Percentiles rank a stretch among this genome's conserved stretches.
Evolutionary conservation across 2,888 invertebrate genomes (phyloP).

Genomic region (Andrena hattorfiana): DNA sequence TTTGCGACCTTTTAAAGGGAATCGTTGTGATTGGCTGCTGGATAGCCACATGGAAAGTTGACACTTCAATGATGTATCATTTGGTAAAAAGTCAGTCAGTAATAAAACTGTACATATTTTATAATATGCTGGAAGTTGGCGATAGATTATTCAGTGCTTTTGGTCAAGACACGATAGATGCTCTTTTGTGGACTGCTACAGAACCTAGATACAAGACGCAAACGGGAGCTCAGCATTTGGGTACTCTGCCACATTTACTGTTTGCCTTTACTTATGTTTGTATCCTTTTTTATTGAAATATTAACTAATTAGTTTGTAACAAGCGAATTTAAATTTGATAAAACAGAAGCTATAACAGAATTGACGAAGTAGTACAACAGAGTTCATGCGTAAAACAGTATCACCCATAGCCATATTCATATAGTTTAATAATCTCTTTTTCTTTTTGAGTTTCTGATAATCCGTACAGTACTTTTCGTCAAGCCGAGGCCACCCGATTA

Average conservation of each 20-base stretch:
- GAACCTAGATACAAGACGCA: conserved; percentile 92
- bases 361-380: no score
- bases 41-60: conserved; percentile 95
- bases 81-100: conserved; percentile 98
- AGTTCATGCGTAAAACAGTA: no score
- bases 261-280: conserved; percentile 97
- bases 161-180: conserved; percentile 99
- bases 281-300: conserved; percentile 89
- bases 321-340: neutral
- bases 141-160: conserved; percentile 98
- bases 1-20: conserved; percentile 98
- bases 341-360: neutral
- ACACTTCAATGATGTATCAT: conserved; percentile 99
- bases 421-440: no score
- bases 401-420: no score
- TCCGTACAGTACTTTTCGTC: no score
- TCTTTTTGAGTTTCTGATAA: no score
- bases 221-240: conserved; percentile 89
- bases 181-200: conserved; percentile 99
- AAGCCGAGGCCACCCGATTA: no score
- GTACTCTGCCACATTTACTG: conserved; percentile 95
- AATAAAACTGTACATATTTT: conserved; percentile 99
- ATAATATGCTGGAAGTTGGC: conserved; percentile 99
- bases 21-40: conserved; percentile 93
- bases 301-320: neutral